A percentile compares a stretch with the other conserved stretches of the same genome.
These are phyloP conservation scores for Pachyramphus minor DNA, from an alignment of 2,113 vertebrate species.

Conservation along the genomic window DNA sequence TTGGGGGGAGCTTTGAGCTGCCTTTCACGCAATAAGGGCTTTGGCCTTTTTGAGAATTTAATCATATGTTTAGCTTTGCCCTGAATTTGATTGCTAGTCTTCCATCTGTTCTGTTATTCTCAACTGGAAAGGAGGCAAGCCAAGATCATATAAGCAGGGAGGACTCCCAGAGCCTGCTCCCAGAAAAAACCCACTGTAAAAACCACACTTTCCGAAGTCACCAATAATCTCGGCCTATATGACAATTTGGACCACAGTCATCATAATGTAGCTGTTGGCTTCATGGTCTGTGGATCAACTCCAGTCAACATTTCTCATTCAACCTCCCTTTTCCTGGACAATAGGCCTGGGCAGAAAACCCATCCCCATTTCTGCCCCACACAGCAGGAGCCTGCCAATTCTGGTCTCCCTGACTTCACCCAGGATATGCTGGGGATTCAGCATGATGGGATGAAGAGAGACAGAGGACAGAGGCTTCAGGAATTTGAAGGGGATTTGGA, in stretches of 20 bases:
- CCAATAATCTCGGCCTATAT: background rate
- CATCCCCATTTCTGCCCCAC: background rate
- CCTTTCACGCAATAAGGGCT: background rate
- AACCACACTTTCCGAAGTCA: background rate
- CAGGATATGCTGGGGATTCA: background rate
- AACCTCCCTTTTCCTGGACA: background rate
- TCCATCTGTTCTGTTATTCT: background rate
- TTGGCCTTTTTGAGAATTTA: slow-evolving; percentile 16
- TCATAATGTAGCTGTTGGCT: background rate
- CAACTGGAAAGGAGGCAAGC: background rate
- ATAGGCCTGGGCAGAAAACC: background rate
- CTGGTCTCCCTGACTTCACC: background rate
- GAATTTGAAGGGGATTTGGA: background rate
- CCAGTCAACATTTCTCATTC: background rate
- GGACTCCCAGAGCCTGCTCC: background rate
- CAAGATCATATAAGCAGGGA: background rate
- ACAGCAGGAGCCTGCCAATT: background rate
- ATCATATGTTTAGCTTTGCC: background rate
- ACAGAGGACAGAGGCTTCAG: background rate
- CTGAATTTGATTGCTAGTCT: background rate
- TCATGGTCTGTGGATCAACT: background rate
- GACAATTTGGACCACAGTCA: background rate
- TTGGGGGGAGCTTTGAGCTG: slow-evolving; percentile 6
- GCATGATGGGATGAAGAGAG: background rate
- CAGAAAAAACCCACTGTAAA: background rate